Percentiles rank a stretch among this genome's conserved stretches.
Evolutionary conservation across 2,113 vertebrate genomes (phyloP).

Genomic region (Oncorhynchus tshawytscha): DNA sequence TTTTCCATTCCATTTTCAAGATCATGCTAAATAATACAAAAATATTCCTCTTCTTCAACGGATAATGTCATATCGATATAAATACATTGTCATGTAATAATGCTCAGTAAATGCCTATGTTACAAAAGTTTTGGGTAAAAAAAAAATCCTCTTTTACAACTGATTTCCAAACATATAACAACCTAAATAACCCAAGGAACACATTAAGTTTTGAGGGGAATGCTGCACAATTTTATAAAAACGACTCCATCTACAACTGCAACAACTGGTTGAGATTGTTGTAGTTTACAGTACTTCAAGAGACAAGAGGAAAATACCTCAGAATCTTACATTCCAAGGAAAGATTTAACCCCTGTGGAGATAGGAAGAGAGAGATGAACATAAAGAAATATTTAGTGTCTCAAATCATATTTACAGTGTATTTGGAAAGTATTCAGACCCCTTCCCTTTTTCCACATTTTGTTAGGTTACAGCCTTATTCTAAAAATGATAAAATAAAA

Average conservation of each 20-base stretch:
- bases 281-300: constrained; percentile 12
- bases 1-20: constrained; percentile 8
- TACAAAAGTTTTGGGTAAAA: too few relatives aligned
- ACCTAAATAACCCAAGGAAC: too few relatives aligned
- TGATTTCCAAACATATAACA: constrained; percentile 1
- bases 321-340: neutral
- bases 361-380: neutral
- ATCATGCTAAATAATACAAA: constrained; percentile 16
- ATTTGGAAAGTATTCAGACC: too few relatives aligned
- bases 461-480: neutral
- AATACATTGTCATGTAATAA: constrained; percentile 11
- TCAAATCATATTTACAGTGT: neutral
- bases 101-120: too few relatives aligned
- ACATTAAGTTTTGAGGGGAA: constrained; percentile 1
- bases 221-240: neutral
- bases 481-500: too few relatives aligned
- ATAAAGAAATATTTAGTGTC: neutral
- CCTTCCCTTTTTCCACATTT: too few relatives aligned
- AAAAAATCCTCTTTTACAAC: too few relatives aligned
- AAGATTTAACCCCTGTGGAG: constrained; percentile 49
- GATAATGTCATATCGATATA: constrained; percentile 1
- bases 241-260: neutral
- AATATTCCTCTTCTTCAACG: constrained; percentile 9
- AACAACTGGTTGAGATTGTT: constrained; percentile 6
- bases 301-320: neutral